phyloP scores from a whole-genome alignment of 2,797 vertebrate genomes.

The Sebastes oblongus region DNA sequence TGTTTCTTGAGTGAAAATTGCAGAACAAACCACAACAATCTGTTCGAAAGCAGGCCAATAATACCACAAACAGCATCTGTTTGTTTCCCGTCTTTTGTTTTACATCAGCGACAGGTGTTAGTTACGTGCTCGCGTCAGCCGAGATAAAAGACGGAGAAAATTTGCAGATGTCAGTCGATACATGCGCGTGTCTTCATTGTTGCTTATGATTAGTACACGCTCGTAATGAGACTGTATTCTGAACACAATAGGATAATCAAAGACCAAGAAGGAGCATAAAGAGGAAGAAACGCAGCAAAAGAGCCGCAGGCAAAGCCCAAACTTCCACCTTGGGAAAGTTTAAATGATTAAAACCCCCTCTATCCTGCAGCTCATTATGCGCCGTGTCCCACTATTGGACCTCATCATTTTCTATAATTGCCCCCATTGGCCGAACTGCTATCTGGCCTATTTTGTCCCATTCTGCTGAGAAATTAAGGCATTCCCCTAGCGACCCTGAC shows the following conservation, averaged over 20 bases:
- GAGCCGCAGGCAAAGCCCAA: constrained; percentile 13
- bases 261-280: neutral
- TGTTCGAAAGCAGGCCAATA: neutral
- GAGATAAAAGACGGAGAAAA: constrained; percentile 25
- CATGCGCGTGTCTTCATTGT: neutral
- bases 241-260: constrained; percentile 15
- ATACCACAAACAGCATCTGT: constrained; percentile 24
- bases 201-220: neutral
- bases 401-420: constrained; percentile 74
- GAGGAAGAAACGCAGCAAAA: neutral
- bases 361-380: constrained; percentile 50
- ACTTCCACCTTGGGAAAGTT: constrained; percentile 55
- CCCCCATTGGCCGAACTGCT: constrained; percentile 59
- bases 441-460: constrained; percentile 64
- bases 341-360: constrained; percentile 63
- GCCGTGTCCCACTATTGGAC: constrained; percentile 58
- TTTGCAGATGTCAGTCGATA: constrained; percentile 8
- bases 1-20: constrained; percentile 1
- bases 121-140: neutral
- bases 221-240: neutral
- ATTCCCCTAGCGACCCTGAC: constrained; percentile 75
- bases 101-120: constrained; percentile 38
- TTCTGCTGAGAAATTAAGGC: constrained; percentile 69
- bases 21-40: constrained; percentile 22
- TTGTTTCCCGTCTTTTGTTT: neutral